Percentiles rank a stretch among this genome's conserved stretches.
phyloP scores from a whole-genome alignment of 2,888 invertebrate genomes.

The Danaus chrysippus region DNA sequence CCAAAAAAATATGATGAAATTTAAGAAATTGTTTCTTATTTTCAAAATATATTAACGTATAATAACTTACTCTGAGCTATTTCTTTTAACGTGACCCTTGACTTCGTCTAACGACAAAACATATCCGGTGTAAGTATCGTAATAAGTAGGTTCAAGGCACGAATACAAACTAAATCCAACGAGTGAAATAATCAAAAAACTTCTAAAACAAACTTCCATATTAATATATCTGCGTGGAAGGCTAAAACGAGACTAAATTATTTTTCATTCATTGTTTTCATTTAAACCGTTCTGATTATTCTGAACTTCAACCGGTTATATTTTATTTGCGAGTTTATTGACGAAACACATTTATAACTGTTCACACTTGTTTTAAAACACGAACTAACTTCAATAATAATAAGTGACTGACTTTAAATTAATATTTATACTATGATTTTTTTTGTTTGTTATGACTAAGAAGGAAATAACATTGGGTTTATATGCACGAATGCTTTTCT shows the following conservation, averaged over 20 bases:
- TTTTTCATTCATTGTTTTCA: neutral
- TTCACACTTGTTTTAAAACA: no score
- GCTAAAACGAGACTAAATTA: neutral
- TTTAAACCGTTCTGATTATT: neutral
- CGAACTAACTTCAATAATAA: no score
- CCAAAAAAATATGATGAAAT: no score
- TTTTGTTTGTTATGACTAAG: no score
- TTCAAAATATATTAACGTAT: neutral
- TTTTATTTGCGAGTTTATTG: neutral
- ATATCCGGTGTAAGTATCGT: constrained; percentile 45
- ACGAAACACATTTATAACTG: neutral
- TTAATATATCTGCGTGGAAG: neutral
- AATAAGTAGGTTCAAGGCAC: constrained; percentile 14
- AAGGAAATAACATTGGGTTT: no score
- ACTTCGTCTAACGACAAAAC: constrained; percentile 43
- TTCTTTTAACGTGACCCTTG: constrained; percentile 38
- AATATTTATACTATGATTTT: no score
- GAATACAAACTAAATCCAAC: neutral
- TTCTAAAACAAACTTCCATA: neutral
- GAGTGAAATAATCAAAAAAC: neutral
- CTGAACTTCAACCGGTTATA: neutral
- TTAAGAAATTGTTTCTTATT: no score
- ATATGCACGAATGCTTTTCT: no score
- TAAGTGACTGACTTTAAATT: no score
- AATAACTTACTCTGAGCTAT: constrained; percentile 18